Conservation (phyloP, 2,888 invertebrate species). For the Margaritifera margaritifera region DNA sequence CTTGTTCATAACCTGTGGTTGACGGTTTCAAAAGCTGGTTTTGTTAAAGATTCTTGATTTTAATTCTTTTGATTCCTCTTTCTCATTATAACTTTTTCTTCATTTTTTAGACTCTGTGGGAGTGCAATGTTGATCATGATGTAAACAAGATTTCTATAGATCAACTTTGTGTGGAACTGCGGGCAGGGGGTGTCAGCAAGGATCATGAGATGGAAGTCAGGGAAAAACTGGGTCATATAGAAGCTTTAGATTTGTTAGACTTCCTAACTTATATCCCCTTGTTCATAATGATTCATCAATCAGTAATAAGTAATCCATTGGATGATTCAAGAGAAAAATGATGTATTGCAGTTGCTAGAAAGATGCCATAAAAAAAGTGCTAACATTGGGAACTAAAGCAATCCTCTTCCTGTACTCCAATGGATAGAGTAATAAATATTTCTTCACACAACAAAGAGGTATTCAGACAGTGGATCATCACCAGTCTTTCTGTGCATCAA, state of each 20-base stretch:
- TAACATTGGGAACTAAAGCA: no score
- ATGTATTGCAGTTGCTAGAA: conserved; percentile 1
- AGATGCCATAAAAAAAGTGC: no score
- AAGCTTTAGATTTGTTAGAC: conserved; percentile 66
- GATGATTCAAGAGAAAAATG: conserved; percentile 55
- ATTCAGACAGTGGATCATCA: no score
- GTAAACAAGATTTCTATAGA: conserved; percentile 65
- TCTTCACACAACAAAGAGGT: no score
- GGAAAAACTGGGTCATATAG: conserved; percentile 59
- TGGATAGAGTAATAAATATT: no score
- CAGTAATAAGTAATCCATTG: conserved; percentile 68
- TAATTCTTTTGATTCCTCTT: background rate
- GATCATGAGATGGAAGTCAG: conserved; percentile 64
- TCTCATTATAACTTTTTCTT: conserved; percentile 4
- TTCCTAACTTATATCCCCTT: conserved; percentile 71
- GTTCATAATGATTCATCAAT: conserved; percentile 70
- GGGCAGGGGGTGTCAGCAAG: conserved; percentile 68
- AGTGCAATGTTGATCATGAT: conserved; percentile 66
- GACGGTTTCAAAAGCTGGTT: no score
- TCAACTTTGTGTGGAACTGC: conserved; percentile 67
- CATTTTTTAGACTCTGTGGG: conserved; percentile 67
- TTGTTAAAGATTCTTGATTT: no score
- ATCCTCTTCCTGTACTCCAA: no score
- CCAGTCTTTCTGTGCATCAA: no score
- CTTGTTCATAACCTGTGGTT: background rate